These are phyloP conservation scores for Molothrus aeneus DNA, from an alignment of 2,797 vertebrate genomes.

Conservation along the genomic window DNA sequence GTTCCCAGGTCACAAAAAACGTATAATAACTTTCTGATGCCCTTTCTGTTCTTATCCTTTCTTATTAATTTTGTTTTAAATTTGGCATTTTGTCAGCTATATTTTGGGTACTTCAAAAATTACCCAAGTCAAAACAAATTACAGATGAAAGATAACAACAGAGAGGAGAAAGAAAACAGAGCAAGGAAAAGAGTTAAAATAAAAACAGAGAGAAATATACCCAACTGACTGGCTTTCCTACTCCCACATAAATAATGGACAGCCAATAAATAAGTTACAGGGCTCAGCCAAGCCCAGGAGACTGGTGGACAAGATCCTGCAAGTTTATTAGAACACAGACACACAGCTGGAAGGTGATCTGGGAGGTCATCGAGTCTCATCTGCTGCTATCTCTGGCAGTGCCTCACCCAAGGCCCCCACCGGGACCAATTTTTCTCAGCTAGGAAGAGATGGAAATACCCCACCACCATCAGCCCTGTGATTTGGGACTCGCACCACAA, in stretches of 20 bases:
- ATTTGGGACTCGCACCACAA: background rate
- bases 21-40: slow-evolving; percentile 5
- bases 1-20: slow-evolving; percentile 69
- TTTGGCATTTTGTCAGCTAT: background rate
- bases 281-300: background rate
- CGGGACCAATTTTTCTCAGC: background rate
- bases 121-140: slow-evolving; percentile 10
- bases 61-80: background rate
- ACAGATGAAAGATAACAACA: background rate
- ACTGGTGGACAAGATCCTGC: slow-evolving; percentile 43
- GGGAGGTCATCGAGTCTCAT: background rate
- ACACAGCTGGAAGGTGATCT: slow-evolving; percentile 12
- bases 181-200: slow-evolving; percentile 17
- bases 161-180: background rate
- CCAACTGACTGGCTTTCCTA: background rate
- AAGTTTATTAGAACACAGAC: slow-evolving; percentile 47
- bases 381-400: background rate
- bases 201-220: slow-evolving; percentile 11
- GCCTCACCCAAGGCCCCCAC: background rate
- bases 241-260: slow-evolving; percentile 51
- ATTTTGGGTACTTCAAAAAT: slow-evolving; percentile 25
- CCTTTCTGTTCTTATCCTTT: background rate
- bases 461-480: background rate
- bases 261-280: slow-evolving; percentile 43
- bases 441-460: background rate